These are phyloP conservation scores for Periophthalmus modestus DNA, from an alignment of 2,113 vertebrate genomes.

Conservation along the genomic window DNA sequence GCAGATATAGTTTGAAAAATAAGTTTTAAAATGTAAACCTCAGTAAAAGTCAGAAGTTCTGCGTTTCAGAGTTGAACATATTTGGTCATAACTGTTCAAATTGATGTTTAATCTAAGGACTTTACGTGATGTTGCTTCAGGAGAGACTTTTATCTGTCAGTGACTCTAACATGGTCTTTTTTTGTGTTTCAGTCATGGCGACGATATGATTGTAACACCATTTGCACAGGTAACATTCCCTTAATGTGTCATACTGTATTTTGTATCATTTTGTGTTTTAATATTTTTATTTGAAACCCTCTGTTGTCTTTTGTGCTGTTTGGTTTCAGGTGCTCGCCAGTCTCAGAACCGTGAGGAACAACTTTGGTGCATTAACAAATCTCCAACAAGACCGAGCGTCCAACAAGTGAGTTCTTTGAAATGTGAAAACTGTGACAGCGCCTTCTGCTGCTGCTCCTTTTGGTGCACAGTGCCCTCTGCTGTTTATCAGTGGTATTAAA, in stretches of 20 bases:
- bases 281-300: background rate
- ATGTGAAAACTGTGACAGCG: background rate
- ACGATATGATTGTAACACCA: slow-evolving; percentile 99
- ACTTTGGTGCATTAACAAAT: slow-evolving; percentile 98
- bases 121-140: no score
- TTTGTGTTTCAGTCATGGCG: slow-evolving; percentile 88
- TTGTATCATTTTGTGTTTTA: background rate
- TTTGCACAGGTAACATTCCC: slow-evolving; percentile 94
- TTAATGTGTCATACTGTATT: background rate
- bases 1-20: no score
- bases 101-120: background rate
- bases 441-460: background rate
- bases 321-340: slow-evolving; percentile 91
- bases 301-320: background rate
- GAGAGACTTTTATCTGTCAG: background rate
- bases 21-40: no score
- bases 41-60: no score
- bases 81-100: background rate
- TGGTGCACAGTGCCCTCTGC: slow-evolving; percentile 45
- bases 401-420: slow-evolving; percentile 86
- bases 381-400: slow-evolving; percentile 92
- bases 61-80: no score
- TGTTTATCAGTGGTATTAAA: slow-evolving; percentile 53
- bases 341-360: slow-evolving; percentile 96
- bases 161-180: background rate